Base-by-base conservation (phyloP, 2,888 invertebrate species). In the Antitype chi region DNA sequence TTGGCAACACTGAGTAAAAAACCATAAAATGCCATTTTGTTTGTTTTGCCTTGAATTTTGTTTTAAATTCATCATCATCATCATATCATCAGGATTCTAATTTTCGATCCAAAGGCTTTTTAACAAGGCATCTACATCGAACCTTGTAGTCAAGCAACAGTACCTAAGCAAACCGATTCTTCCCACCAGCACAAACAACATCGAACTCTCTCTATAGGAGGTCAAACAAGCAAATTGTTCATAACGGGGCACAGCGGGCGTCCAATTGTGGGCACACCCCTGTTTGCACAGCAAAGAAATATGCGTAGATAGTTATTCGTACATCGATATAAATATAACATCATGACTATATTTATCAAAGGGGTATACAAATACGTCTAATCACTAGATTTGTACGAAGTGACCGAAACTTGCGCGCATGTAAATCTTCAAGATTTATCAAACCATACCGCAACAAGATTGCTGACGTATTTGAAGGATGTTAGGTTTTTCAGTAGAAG, bases 261-360 rank as follows among this genome's bases (percentile, higher is more conserved):
- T 5, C 63, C 84, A 83, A 86, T 84, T 75, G 79, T 70, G 13
- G 25, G 1, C 86, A 38, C 84, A 66, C 84, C 86, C 68, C 47
- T 85, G 57, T 83, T 77, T 68, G 53, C 1, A 59, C 38, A 28
- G 23, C 68, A 67, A 62, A 23, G 62, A 20, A 38, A 62, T 47
- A 25, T 32, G 13, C 62, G n/a, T 17, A 28, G 28, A 53, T 23
- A 28, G 5, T 28, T 49, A 15, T 4, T 20, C 2, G 13, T 64
- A 17, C n/a, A 25, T 25, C 11, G 6, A 43, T 3, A 64, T 25
- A 64, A 20, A 17, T 28, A n/a, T 9, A 63, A 38, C 9, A 43
- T 5, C n/a, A 63, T 17, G n/a, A 5, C 38, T 17, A 0, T n/a
- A 0, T 17, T n/a, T 2, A 43, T 1, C 15, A 17, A 17, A 28